Evolutionary conservation across 1,140 invertebrate species (phyloP).

Genomic region (Brachionus sp.): DNA sequence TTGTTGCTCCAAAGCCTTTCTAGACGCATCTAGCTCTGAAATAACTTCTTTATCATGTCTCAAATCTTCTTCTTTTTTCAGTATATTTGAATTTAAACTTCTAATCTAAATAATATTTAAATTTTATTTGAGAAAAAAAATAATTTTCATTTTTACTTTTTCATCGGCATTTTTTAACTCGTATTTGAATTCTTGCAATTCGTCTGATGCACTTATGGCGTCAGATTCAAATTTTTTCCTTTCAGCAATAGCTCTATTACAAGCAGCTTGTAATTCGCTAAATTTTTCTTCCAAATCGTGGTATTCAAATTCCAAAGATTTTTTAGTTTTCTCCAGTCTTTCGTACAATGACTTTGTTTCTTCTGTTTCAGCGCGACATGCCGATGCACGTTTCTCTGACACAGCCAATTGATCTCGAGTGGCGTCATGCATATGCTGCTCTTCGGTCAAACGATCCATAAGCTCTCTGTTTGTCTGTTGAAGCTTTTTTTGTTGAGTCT

Average conservation of each 20-base stretch:
- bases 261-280: neutral
- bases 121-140: neutral
- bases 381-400: constrained; percentile 1
- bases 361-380: neutral
- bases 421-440: constrained; percentile 32
- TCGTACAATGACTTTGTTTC: neutral
- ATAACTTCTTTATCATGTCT: constrained; percentile 39
- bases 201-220: neutral
- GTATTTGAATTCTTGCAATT: constrained; percentile 21
- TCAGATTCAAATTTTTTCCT: constrained; percentile 46
- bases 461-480: constrained; percentile 22
- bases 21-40: neutral
- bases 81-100: neutral
- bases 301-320: constrained; percentile 30
- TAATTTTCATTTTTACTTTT: neutral
- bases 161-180: constrained; percentile 24
- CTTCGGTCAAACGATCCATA: constrained; percentile 33
- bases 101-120: neutral
- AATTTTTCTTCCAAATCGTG: constrained; percentile 31
- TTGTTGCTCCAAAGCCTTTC: constrained; percentile 29
- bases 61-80: constrained; percentile 38
- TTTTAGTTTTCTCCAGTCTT: constrained; percentile 10
- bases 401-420: constrained; percentile 7
- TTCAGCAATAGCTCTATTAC: constrained; percentile 38
- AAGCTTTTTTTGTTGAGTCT: constrained; percentile 19